These are phyloP conservation scores for Poliocrania exsul DNA, from an alignment of 2,797 vertebrate species.

Conservation along the genomic window DNA sequence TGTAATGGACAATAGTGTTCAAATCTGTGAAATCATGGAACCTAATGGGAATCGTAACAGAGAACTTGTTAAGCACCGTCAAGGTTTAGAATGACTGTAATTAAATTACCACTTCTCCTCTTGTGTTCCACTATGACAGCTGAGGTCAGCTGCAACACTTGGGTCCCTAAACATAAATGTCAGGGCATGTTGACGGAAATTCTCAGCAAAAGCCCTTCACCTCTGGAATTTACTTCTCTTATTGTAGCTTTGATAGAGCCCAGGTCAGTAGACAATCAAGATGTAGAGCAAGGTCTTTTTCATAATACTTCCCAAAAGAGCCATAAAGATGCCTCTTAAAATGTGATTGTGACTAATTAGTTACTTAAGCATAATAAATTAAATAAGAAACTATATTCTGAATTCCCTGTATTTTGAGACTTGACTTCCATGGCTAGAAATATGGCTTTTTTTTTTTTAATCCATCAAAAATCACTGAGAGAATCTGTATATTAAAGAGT, in stretches of 20 bases:
- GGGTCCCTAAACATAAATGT: constrained; percentile 29
- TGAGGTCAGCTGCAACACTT: constrained; percentile 20
- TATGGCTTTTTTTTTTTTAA: background rate
- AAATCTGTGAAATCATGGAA: background rate
- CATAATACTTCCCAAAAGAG: background rate
- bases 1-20: background rate
- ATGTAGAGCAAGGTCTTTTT: background rate
- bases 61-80: background rate
- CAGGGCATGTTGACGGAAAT: constrained; percentile 16
- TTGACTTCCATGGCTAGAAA: background rate
- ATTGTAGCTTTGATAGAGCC: background rate
- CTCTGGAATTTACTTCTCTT: constrained; percentile 25
- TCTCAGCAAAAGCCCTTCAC: constrained; percentile 19
- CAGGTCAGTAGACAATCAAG: background rate
- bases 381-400: background rate
- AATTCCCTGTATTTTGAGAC: background rate
- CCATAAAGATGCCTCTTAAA: background rate
- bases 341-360: background rate
- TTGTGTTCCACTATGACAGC: background rate
- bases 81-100: constrained; percentile 48
- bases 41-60: constrained; percentile 21
- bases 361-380: background rate
- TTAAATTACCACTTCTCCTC: constrained; percentile 42
- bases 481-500: background rate
- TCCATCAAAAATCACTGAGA: background rate